Conservation (phyloP, 2,797 vertebrate genomes). For the Premnoplex brunnescens region DNA sequence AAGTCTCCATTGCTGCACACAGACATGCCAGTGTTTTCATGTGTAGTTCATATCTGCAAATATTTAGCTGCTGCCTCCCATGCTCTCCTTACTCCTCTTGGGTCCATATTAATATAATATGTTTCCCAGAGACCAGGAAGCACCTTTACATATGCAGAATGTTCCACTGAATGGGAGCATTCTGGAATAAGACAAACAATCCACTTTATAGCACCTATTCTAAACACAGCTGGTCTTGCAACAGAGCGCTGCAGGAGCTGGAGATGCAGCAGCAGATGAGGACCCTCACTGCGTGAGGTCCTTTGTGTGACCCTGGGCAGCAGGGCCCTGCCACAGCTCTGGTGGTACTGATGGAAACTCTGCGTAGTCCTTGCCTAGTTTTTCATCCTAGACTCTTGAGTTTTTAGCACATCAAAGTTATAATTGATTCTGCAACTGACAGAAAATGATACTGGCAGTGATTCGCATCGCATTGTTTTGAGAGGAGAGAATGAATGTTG, state of each 20-base stretch:
- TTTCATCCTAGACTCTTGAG: not conserved
- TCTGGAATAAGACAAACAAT: not conserved
- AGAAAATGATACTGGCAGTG: not conserved
- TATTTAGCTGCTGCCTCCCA: not conserved
- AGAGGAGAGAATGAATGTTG: not conserved
- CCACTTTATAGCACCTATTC: not conserved
- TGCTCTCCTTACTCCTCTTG: not conserved
- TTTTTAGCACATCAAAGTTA: not conserved
- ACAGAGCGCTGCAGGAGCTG: not conserved
- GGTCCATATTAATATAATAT: not conserved
- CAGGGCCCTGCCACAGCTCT: not conserved
- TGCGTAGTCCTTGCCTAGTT: not conserved
- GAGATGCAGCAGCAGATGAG: not conserved
- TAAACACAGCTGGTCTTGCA: not conserved
- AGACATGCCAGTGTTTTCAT: not conserved
- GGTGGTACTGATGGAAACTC: not conserved
- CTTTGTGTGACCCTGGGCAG: not conserved
- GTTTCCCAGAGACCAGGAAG: not conserved
- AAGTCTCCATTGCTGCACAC: not conserved
- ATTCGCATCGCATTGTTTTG: not conserved
- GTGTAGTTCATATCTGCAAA: not conserved
- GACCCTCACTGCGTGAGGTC: not conserved
- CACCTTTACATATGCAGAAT: not conserved
- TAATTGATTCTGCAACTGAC: not conserved
- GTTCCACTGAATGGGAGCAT: not conserved